These are phyloP conservation scores for Keiferia lycopersicella DNA, from an alignment of 2,888 invertebrate species.

Conservation along the genomic window DNA sequence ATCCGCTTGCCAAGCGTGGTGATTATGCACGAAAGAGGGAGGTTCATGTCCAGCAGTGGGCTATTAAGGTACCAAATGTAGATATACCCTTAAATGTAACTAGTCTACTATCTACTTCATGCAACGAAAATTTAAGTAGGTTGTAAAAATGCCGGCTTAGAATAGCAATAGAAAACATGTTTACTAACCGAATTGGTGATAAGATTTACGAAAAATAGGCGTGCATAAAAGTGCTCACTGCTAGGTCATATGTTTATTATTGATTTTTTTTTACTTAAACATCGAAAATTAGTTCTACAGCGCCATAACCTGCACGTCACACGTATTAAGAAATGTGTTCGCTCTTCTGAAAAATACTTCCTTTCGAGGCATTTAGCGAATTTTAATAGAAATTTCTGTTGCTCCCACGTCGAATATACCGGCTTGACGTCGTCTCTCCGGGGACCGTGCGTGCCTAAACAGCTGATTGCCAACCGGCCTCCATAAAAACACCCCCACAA, in stretches of 20 bases:
- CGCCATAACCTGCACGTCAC: not conserved
- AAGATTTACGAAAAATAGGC: too few relatives aligned
- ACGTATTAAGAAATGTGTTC: not conserved
- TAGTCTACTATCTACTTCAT: too few relatives aligned
- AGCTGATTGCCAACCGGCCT: slow-evolving; percentile 76
- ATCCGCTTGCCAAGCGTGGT: too few relatives aligned
- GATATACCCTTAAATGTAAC: too few relatives aligned
- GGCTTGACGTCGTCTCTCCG: slow-evolving; percentile 64
- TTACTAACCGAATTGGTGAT: too few relatives aligned
- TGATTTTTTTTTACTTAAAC: not conserved
- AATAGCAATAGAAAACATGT: too few relatives aligned
- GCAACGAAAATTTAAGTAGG: too few relatives aligned
- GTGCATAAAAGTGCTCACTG: too few relatives aligned
- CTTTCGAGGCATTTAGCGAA: slow-evolving; percentile 43
- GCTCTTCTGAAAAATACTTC: not conserved
- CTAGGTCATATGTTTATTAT: not conserved
- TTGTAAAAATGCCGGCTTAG: too few relatives aligned
- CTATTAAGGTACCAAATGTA: too few relatives aligned
- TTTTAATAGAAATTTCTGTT: slow-evolving; percentile 61
- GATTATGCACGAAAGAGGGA: too few relatives aligned
- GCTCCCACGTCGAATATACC: slow-evolving; percentile 38
- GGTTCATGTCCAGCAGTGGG: too few relatives aligned
- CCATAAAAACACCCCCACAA: slow-evolving; percentile 61
- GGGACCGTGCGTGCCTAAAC: slow-evolving; percentile 76
- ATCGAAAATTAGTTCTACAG: not conserved